Conservation (phyloP, 2,888 invertebrate species). For the Cheilosia vulpina region DNA sequence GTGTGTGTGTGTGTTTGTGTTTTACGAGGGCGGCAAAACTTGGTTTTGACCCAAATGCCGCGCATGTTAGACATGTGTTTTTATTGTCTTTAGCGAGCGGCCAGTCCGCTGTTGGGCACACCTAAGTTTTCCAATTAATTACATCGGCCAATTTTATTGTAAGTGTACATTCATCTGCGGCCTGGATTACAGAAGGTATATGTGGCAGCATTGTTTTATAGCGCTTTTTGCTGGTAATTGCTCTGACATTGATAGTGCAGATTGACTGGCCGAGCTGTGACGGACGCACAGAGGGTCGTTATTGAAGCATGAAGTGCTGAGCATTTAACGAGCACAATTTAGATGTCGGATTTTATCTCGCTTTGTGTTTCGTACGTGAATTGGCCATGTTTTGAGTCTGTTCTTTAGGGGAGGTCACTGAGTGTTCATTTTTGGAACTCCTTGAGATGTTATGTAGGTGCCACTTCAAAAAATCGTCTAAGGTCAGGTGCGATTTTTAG, state of each 20-base stretch:
- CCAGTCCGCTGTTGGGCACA: conserved; percentile 64
- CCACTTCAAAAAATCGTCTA: too few relatives aligned
- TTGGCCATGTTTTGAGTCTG: too few relatives aligned
- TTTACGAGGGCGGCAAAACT: conserved; percentile 8
- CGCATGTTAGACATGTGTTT: conserved; percentile 67
- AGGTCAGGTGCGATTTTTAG: too few relatives aligned
- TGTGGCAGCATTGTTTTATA: conserved; percentile 61
- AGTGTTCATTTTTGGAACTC: too few relatives aligned
- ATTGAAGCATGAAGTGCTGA: conserved; percentile 58
- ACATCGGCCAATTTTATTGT: conserved; percentile 63
- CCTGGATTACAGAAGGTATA: conserved; percentile 10
- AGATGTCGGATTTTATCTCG: neutral
- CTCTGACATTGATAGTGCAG: conserved; percentile 64
- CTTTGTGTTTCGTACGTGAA: neutral
- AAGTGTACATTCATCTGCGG: conserved; percentile 39
- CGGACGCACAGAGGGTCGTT: conserved; percentile 47
- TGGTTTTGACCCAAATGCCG: conserved; percentile 71
- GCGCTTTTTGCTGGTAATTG: conserved; percentile 50
- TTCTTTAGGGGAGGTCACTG: too few relatives aligned
- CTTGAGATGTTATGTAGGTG: too few relatives aligned
- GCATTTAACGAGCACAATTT: conserved; percentile 5
- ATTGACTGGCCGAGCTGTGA: conserved; percentile 48
- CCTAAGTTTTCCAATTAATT: conserved; percentile 75
- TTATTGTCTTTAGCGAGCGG: conserved; percentile 55
- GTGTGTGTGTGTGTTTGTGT: neutral